Percentiles rank a stretch among this genome's conserved stretches.
phyloP scores from a whole-genome alignment of 1,140 invertebrate species.

The Drosophila kohkoa region DNA sequence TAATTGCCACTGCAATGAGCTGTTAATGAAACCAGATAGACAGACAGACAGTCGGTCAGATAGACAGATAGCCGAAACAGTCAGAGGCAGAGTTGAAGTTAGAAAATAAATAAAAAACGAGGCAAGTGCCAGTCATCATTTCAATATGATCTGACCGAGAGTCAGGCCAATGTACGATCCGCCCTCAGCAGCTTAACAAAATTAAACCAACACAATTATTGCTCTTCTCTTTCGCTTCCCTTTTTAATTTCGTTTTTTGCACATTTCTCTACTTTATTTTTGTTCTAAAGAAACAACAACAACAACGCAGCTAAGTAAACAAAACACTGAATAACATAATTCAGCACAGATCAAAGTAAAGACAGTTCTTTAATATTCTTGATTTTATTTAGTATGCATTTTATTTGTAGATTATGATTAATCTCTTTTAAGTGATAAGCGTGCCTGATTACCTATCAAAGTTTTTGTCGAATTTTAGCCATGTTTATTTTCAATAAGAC shows the following conservation, averaged over 20 bases:
- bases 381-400: too few relatives aligned
- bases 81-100: conserved; percentile 3
- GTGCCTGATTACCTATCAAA: neutral
- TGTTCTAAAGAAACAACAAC: conserved; percentile 40
- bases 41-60: conserved; percentile 39
- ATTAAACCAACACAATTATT: conserved; percentile 51
- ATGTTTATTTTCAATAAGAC: neutral
- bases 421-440: neutral
- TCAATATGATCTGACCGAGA: conserved; percentile 42
- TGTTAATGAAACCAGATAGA: conserved; percentile 75
- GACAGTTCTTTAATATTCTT: neutral
- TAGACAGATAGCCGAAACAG: neutral
- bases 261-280: conserved; percentile 37
- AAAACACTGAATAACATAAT: conserved; percentile 29
- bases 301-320: conserved; percentile 36
- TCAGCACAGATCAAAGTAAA: neutral
- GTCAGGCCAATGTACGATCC: conserved; percentile 74
- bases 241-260: conserved; percentile 30
- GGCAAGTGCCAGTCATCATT: conserved; percentile 65
- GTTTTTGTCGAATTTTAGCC: neutral
- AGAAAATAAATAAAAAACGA: conserved; percentile 8
- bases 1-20: conserved; percentile 77
- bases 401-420: neutral
- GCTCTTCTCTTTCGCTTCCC: conserved; percentile 22
- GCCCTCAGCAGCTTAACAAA: conserved; percentile 59